phyloP scores from a whole-genome alignment of 2,888 invertebrate genomes.

The Heliothis peltigera region DNA sequence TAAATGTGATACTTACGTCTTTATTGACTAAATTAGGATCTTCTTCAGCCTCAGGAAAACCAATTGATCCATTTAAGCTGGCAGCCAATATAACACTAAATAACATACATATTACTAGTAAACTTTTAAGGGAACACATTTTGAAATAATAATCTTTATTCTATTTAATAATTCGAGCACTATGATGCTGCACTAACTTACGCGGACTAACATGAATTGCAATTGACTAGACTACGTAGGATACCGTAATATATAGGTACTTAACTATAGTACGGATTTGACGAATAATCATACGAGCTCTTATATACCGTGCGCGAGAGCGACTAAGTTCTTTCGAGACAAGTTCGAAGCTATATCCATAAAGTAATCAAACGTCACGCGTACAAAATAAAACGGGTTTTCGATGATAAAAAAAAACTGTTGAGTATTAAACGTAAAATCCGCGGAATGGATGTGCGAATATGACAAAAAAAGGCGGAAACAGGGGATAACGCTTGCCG shows the following conservation, averaged over 20 bases:
- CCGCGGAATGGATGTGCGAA: conserved; percentile 9
- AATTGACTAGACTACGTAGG: conserved; percentile 44
- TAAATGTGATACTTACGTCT: conserved; percentile 71
- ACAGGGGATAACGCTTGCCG: not conserved
- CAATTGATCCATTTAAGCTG: conserved; percentile 73
- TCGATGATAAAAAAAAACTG: conserved; percentile 61
- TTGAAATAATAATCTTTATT: conserved; percentile 20
- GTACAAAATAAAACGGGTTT: conserved; percentile 76
- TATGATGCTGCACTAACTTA: conserved; percentile 1
- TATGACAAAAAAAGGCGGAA: conserved; percentile 1
- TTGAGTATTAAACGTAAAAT: conserved; percentile 22
- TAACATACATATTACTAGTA: conserved; percentile 62
- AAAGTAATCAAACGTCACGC: conserved; percentile 70
- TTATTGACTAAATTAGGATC: conserved; percentile 76
- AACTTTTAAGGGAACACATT: conserved; percentile 63
- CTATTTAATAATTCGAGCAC: not conserved
- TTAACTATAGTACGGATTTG: conserved; percentile 17
- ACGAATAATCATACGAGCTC: conserved; percentile 45
- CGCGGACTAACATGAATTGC: conserved; percentile 20
- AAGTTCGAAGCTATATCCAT: conserved; percentile 65
- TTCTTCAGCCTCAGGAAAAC: conserved; percentile 84
- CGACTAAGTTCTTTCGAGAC: conserved; percentile 67
- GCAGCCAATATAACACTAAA: conserved; percentile 61
- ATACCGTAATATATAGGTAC: conserved; percentile 21
- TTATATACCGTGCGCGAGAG: conserved; percentile 60